Conservation (phyloP, 2,797 vertebrate genomes). For the Parambassis ranga region DNA sequence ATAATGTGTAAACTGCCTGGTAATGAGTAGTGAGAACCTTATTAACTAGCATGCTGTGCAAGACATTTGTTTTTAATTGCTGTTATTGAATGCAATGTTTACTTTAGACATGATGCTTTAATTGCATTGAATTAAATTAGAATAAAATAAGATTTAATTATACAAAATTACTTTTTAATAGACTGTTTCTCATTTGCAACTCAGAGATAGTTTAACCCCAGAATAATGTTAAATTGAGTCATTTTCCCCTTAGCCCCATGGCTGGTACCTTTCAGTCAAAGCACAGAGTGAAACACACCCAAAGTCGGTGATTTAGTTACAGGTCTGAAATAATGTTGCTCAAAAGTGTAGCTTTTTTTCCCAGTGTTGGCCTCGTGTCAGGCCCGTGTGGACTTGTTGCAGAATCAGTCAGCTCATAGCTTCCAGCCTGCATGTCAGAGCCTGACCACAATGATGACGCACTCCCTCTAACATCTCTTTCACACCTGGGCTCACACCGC, state of each 20-base stretch:
- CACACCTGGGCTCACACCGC: slow-evolving; percentile 33
- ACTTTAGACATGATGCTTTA: no score
- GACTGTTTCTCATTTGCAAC: no score
- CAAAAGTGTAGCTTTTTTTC: background rate
- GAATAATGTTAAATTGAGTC: no score
- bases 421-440: slow-evolving; percentile 50
- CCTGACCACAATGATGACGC: slow-evolving; percentile 44
- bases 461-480: slow-evolving; percentile 2
- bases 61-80: background rate
- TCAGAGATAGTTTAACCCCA: no score
- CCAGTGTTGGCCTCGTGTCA: slow-evolving; percentile 8
- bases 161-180: no score
- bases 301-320: background rate
- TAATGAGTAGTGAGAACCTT: slow-evolving; percentile 10
- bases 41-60: background rate
- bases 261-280: background rate
- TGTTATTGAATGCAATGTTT: background rate
- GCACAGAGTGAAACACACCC: background rate
- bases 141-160: no score
- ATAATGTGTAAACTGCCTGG: slow-evolving; percentile 1
- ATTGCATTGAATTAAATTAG: no score
- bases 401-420: slow-evolving; percentile 13
- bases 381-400: slow-evolving; percentile 61
- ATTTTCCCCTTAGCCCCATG: no score
- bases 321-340: background rate